Percentiles rank a stretch among this genome's conserved stretches.
These are phyloP conservation scores for Lytechinus variegatus DNA, from an alignment of 35 echinoderm and acorn worm species.

Conservation along the genomic window DNA sequence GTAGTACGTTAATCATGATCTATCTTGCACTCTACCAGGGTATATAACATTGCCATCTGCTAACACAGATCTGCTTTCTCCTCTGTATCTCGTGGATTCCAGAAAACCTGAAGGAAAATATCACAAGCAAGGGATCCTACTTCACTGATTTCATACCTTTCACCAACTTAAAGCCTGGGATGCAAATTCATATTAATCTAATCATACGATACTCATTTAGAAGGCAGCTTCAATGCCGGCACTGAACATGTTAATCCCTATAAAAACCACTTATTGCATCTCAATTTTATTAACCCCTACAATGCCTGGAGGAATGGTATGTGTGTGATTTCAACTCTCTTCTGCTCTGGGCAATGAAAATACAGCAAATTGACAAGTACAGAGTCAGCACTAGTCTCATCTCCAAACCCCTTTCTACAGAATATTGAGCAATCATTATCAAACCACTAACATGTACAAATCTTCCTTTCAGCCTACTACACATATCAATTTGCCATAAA, in stretches of 20 bases:
- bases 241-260: neutral
- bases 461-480: no score
- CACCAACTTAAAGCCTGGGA: neutral
- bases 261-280: neutral
- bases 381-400: neutral
- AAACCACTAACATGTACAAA: no score
- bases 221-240: neutral
- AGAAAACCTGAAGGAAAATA: neutral
- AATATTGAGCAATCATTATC: no score
- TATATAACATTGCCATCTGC: conserved; percentile 7
- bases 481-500: no score
- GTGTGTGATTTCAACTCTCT: neutral
- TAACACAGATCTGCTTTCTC: neutral
- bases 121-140: neutral
- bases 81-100: neutral
- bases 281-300: neutral
- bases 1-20: conserved; percentile 1
- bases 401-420: neutral
- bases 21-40: neutral
- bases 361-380: neutral
- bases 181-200: neutral
- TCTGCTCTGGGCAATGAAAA: neutral
- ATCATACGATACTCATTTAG: neutral
- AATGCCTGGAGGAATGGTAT: neutral
- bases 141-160: neutral